Evolutionary conservation across 2,888 invertebrate genomes (phyloP).

Genomic region (Scelioninae gen. 1): DNA sequence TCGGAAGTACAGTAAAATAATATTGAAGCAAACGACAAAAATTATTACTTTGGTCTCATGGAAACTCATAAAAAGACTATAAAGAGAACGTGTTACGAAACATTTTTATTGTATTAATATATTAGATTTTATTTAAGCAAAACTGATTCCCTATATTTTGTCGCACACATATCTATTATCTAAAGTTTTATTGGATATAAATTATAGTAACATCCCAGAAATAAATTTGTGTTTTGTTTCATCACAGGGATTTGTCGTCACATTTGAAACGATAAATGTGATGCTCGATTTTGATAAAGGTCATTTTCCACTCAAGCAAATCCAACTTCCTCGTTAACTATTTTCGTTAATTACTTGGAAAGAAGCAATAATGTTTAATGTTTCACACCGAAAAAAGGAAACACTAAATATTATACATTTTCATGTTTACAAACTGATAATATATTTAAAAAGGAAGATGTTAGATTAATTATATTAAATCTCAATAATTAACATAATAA

Average conservation of each 20-base stretch:
- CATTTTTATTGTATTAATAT: neutral
- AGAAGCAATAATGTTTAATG: too few species aligned
- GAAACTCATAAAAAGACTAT: slow-evolving; percentile 10
- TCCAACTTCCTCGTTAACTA: too few species aligned
- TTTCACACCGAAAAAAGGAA: too few species aligned
- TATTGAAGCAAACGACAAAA: slow-evolving; percentile 5
- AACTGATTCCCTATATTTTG: neutral
- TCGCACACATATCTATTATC: neutral
- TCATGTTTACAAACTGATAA: too few species aligned
- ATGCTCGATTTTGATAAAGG: slow-evolving; percentile 2
- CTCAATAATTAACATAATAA: too few species aligned
- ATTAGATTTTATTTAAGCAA: neutral
- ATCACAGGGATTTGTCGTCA: too few species aligned
- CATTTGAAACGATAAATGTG: neutral
- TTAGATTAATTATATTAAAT: too few species aligned
- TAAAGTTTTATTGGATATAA: slow-evolving; percentile 6
- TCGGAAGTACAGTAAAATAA: neutral
- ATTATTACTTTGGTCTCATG: slow-evolving; percentile 12
- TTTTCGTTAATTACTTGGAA: too few species aligned
- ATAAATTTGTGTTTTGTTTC: neutral
- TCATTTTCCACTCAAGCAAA: neutral
- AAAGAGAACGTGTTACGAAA: neutral
- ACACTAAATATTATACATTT: too few species aligned
- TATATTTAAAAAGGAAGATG: too few species aligned
- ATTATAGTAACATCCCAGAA: slow-evolving; percentile 4